Base-by-base conservation (phyloP, 2,113 vertebrate genomes). In the Phrynosoma platyrhinos region DNA sequence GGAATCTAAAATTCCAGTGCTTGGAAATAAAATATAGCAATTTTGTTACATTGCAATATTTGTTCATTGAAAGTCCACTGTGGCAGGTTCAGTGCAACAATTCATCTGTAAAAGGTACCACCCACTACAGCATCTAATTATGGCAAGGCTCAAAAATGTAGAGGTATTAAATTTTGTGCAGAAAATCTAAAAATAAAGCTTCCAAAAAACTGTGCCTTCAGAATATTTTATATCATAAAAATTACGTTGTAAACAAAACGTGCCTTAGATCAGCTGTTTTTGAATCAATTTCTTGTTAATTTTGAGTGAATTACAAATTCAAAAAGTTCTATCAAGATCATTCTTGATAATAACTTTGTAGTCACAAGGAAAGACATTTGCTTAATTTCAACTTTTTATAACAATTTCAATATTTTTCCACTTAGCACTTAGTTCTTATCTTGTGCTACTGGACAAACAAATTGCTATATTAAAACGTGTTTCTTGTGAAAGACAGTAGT, bases 401-500 rank as follows among this genome's bases (percentile, higher is more conserved):
- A 88, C 72, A 93, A 90, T 90, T 94, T 93, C 92, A 92, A 95
- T 62, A 62, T 94, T 84, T 93, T 53, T 93, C 94, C 80, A 93
- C 89, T 90, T 96, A 95, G 92, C 89, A 92, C 91, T 93, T 95
- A 91, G 91, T 92, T 93, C 92, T 95, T 90, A 79, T 96, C 94
- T 94, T 97, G 95, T 94, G 94, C 95, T 91, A 95, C 88, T 95
- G 91, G 96, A 90, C 93, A 96, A 83, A 95, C 94, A 96, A 96
- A 96, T 94, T 93, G 97, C 92, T 96, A 95, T 71, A 62, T 97
- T 96, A 95, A 96, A 96, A 96, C 96, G 97, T 96, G 95, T 97
- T 96, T 97, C 96, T 96, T 93, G 89, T 95, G 92, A 95, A 94
- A 85, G 91, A 96, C 96, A 97, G 97, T 97, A 97, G 96, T 97